These are phyloP conservation scores for Dynastes grantii DNA, from an alignment of 2,888 invertebrate genomes.

Conservation along the genomic window DNA sequence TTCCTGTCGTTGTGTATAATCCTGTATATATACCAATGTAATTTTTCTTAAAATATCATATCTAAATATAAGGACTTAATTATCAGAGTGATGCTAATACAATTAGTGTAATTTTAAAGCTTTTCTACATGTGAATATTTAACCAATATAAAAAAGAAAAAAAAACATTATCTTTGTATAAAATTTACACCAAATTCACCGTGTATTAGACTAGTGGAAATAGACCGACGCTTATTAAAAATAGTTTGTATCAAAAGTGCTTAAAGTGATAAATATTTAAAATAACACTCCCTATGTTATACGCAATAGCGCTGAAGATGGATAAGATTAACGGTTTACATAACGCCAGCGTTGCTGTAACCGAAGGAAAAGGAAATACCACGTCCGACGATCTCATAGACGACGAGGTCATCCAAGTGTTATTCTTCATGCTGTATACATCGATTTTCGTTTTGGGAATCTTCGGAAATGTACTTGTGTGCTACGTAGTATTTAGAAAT, in stretches of 20 bases:
- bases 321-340: slow-evolving; percentile 56
- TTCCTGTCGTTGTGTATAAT: not conserved
- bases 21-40: not conserved
- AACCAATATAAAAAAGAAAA: not conserved
- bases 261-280: slow-evolving; percentile 30
- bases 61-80: not conserved
- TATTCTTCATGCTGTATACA: slow-evolving; percentile 85
- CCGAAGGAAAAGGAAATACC: slow-evolving; percentile 35
- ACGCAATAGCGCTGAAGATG: slow-evolving; percentile 49
- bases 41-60: too few relatives aligned
- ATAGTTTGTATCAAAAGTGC: slow-evolving; percentile 18
- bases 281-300: slow-evolving; percentile 20
- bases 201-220: not conserved
- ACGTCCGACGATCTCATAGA: slow-evolving; percentile 74
- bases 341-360: slow-evolving; percentile 54
- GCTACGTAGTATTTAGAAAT: slow-evolving; percentile 94
- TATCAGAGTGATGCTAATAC: slow-evolving; percentile 30
- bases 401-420: slow-evolving; percentile 79
- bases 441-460: slow-evolving; percentile 91
- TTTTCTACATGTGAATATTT: slow-evolving; percentile 14
- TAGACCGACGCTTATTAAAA: slow-evolving; percentile 8
- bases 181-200: not conserved
- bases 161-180: slow-evolving; percentile 14
- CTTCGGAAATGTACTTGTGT: slow-evolving; percentile 92
- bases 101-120: slow-evolving; percentile 6